Base-by-base conservation (phyloP, 2,888 invertebrate species). In the Dynastes hyllus region DNA sequence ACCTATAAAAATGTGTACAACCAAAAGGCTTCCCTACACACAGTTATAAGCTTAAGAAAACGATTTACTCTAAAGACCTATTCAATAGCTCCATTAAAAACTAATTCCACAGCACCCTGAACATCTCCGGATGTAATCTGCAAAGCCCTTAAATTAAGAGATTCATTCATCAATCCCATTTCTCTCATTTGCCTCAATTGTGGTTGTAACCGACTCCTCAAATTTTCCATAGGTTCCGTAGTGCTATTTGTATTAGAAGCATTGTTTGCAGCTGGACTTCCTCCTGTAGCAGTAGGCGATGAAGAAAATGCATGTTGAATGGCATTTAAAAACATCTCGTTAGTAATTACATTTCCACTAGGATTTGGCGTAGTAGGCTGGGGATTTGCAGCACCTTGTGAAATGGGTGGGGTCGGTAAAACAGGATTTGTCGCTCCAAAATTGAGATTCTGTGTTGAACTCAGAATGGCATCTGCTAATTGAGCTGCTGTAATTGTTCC, bases 81-180 rank as follows among this genome's bases (percentile, higher is more conserved):
- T 76, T 88, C 88, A 78, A 90, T 88, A 66, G 88, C 89, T 55
- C 93, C 93, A 83, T 91, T 94, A 86, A 98, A 95, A 29, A 98
- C 94, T 76, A 98, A 91, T 88, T 98, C 97, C 78, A 98, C 94
- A 16, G 98, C 98, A 27, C 95, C 95, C 86, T 96, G 96, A 2
- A 98, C 94, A 87, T 98, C 96, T 76, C 98, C 98, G 83, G 90
- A 87, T 69, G 95, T 95, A 77, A 95, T 93, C 81, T 94, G 93
- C 58, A 98, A 90, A 2, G 97, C 98, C 83, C 95, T 93, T n/a
- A 96, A 89, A 87, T 97, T 97, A 75, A 95, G 90, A 2, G 93
- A 92, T 86, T 97, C 96, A 88, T 98, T 95, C 37, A 93, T 90
- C 27, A 98, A 93, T 0, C 98, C 98, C 93, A 98, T 95, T 87